Evolutionary conservation across 2,797 vertebrate species (phyloP).

Genomic region (Thunnus albacares): DNA sequence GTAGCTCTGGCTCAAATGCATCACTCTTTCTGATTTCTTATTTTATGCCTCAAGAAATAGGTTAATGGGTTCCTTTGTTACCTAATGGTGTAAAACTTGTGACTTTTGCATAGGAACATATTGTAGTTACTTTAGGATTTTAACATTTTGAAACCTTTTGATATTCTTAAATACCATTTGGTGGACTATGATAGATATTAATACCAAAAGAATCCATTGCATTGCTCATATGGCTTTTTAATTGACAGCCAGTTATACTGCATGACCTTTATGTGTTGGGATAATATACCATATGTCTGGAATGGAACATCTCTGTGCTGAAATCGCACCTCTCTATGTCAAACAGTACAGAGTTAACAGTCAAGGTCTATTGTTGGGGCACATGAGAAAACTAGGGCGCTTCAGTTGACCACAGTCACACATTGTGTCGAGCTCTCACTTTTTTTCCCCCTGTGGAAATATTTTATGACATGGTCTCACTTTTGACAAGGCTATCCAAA

Average conservation of each 20-base stretch:
- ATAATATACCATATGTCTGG: conserved; percentile 19
- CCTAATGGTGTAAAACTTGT: neutral
- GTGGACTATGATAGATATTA: neutral
- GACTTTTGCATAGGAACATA: neutral
- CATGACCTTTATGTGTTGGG: neutral
- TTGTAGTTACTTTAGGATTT: neutral
- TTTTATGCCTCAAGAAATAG: neutral
- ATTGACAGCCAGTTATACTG: conserved; percentile 1
- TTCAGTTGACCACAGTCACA: conserved; percentile 50
- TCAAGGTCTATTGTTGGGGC: conserved; percentile 49
- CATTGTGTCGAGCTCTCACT: conserved; percentile 32
- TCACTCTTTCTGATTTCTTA: neutral
- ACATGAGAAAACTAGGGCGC: conserved; percentile 62
- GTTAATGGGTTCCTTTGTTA: neutral
- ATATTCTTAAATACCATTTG: neutral
- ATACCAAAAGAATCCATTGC: neutral
- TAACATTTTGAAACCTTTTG: neutral
- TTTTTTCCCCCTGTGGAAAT: conserved; percentile 50
- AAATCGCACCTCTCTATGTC: conserved; percentile 58
- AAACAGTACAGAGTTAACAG: conserved; percentile 36
- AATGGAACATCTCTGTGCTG: conserved; percentile 44
- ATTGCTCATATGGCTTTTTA: conserved; percentile 2
- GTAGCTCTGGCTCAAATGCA: conserved; percentile 1
- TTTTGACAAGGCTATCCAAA: conserved; percentile 61
- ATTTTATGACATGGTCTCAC: conserved; percentile 58